A percentile compares a stretch with the other conserved stretches of the same genome.
Conservation (phyloP, 2,888 invertebrate genomes). For the Leptinotarsa rubiginosa region DNA sequence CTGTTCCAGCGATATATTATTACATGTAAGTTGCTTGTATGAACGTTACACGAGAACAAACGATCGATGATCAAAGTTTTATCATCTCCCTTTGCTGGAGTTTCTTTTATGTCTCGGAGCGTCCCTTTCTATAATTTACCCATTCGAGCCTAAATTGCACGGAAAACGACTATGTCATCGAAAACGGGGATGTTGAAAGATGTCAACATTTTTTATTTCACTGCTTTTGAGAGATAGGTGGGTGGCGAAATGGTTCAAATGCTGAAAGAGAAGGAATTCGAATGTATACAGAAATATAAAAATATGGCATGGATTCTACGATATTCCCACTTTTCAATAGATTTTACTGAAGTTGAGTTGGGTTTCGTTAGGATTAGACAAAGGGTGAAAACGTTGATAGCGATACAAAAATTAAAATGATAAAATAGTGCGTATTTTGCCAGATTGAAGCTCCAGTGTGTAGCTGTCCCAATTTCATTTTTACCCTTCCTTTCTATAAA, state of each 20-base stretch:
- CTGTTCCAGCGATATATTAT: not conserved
- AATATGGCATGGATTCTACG: too few species aligned
- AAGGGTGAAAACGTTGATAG: too few species aligned
- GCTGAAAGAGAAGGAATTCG: not conserved
- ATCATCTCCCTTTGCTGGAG: not conserved
- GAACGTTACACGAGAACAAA: not conserved
- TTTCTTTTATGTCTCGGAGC: not conserved
- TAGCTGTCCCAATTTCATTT: too few species aligned
- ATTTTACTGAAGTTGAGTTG: too few species aligned
- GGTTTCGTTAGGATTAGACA: too few species aligned
- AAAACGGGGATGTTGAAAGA: not conserved
- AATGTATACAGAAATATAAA: too few species aligned
- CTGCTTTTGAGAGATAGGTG: not conserved
- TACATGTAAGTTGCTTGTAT: not conserved
- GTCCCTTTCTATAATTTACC: not conserved
- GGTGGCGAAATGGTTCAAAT: not conserved
- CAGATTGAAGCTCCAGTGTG: too few species aligned
- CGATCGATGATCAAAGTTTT: not conserved
- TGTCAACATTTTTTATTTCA: not conserved
- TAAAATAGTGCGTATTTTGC: too few species aligned
- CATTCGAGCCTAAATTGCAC: not conserved
- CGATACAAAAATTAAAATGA: too few species aligned
- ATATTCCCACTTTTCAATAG: too few species aligned
- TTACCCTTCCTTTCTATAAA: too few species aligned
- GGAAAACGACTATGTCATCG: conserved; percentile 3